These are phyloP conservation scores for Biston betularia DNA, from an alignment of 2,888 invertebrate genomes.

Conservation along the genomic window DNA sequence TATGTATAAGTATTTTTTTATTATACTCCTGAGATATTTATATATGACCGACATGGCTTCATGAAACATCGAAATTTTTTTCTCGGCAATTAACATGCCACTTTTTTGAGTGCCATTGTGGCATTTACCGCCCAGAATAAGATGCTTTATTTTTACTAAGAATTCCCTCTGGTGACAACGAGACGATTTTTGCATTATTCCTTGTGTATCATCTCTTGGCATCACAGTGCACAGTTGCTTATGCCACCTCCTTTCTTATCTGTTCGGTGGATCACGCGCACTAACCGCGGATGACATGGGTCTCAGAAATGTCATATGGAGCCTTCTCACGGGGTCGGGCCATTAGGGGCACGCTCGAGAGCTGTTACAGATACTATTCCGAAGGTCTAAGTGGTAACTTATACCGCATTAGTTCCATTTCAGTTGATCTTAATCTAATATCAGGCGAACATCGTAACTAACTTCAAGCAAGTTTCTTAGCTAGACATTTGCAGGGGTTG, in stretches of 20 bases:
- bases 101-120: too few species aligned
- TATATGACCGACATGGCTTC: too few species aligned
- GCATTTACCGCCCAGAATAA: too few species aligned
- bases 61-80: too few species aligned
- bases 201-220: too few species aligned
- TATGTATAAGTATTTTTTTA: too few species aligned
- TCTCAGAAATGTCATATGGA: slow-evolving; percentile 24
- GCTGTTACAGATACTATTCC: slow-evolving; percentile 11
- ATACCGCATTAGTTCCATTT: slow-evolving; percentile 30
- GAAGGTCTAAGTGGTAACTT: slow-evolving; percentile 19
- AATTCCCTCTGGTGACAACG: too few species aligned
- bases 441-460: background rate
- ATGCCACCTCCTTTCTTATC: background rate
- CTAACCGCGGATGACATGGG: slow-evolving; percentile 29
- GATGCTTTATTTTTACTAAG: too few species aligned
- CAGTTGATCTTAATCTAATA: slow-evolving; percentile 6
- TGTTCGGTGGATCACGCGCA: background rate
- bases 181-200: too few species aligned
- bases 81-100: too few species aligned
- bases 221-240: background rate
- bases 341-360: slow-evolving; percentile 12
- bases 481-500: background rate
- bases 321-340: slow-evolving; percentile 11
- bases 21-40: too few species aligned
- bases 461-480: background rate